Percentiles rank a stretch among this genome's conserved stretches.
phyloP scores from a whole-genome alignment of 2,113 vertebrate genomes.

The Salvator merianae region DNA sequence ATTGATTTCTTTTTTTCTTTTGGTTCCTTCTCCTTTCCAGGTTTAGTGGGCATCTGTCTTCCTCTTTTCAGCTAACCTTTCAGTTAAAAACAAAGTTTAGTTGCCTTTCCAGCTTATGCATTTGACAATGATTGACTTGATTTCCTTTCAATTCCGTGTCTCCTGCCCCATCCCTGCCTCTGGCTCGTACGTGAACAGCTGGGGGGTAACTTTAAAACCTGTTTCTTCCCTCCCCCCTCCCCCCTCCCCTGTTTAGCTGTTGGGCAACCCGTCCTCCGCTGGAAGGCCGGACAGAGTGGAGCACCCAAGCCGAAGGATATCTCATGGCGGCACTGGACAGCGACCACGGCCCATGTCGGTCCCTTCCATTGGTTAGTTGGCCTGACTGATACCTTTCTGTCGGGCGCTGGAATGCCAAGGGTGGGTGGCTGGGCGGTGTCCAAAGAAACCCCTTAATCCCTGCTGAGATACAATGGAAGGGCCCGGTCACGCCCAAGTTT shows the following conservation, averaged over 20 bases:
- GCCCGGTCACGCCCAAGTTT: too few relatives aligned
- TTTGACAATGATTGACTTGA: slow-evolving; percentile 55
- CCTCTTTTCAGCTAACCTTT: slow-evolving; percentile 83
- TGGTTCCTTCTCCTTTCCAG: slow-evolving; percentile 52
- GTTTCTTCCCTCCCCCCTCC: slow-evolving; percentile 58
- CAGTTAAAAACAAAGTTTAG: slow-evolving; percentile 85
- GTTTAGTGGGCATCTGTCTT: slow-evolving; percentile 56
- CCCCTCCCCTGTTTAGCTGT: slow-evolving; percentile 78
- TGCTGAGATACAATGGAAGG: background rate
- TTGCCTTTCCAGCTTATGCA: slow-evolving; percentile 82
- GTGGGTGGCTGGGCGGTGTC: background rate
- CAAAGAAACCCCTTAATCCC: background rate
- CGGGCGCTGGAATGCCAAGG: slow-evolving; percentile 5
- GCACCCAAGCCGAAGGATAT: slow-evolving; percentile 78
- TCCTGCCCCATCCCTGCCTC: background rate
- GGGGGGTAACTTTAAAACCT: slow-evolving; percentile 42
- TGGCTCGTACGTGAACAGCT: background rate
- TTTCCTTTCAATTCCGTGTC: background rate
- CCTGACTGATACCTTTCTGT: slow-evolving; percentile 24
- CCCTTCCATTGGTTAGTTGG: slow-evolving; percentile 93
- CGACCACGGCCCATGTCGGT: slow-evolving; percentile 81
- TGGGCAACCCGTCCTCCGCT: slow-evolving; percentile 86
- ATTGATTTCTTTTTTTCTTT: background rate
- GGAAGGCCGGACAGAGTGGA: slow-evolving; percentile 85
- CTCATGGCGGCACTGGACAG: slow-evolving; percentile 79